These are phyloP conservation scores for rat (Rattus norvegicus) DNA, from an alignment of 2,113 vertebrate genomes.

Conservation along the genomic window GRCr8 NC_086022.1:170429001-170429500, in stretches of 20 bases:
- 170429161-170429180: background rate
- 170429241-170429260: background rate
- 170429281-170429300: background rate
- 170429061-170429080: background rate
- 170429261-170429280: background rate
- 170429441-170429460: background rate
- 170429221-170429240: background rate
- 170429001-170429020: background rate
- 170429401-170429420: background rate
- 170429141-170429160: constrained; percentile 26
- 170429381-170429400: background rate
- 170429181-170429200: background rate
- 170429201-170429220: background rate
- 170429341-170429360: background rate
- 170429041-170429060: background rate
- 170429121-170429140: background rate
- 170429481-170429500: background rate
- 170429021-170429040: background rate
- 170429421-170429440: background rate
- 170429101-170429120: background rate
- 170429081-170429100: background rate
- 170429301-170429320: background rate
- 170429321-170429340: background rate
- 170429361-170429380: background rate
- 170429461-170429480: background rate